phyloP scores from a whole-genome alignment of 2,888 invertebrate species.

The Eubasilissa splendida region DNA sequence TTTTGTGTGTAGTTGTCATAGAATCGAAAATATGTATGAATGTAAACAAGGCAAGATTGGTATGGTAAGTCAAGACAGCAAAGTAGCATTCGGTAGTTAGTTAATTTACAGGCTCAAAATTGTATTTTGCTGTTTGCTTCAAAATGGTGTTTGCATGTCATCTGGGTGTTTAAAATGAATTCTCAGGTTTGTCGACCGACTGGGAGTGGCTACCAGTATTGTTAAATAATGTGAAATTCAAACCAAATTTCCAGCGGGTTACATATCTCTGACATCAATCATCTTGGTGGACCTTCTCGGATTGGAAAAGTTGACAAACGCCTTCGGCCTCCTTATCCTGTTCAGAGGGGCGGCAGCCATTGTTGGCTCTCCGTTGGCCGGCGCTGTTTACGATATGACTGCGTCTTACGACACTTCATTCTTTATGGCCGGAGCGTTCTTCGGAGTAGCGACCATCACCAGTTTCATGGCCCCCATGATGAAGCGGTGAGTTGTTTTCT shows the following conservation, averaged over 20 bases:
- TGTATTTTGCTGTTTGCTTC: too few species aligned
- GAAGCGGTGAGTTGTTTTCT: conserved; percentile 66
- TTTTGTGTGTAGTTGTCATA: too few species aligned
- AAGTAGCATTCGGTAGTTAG: too few species aligned
- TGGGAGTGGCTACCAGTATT: too few species aligned
- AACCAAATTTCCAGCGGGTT: conserved; percentile 81
- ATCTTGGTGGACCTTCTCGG: conserved; percentile 97
- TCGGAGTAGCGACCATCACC: conserved; percentile 87
- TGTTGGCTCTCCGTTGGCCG: conserved; percentile 87
- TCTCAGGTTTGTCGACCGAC: too few species aligned
- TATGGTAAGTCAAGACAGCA: too few species aligned
- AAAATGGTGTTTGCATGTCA: too few species aligned
- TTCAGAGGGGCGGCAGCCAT: conserved; percentile 96
- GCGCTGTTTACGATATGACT: conserved; percentile 92
- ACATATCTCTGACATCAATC: conserved; percentile 97
- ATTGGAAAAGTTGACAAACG: conserved; percentile 95
- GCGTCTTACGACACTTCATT: conserved; percentile 90
- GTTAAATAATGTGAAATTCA: too few species aligned
- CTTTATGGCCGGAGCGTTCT: conserved; percentile 92
- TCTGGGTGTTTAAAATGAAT: too few species aligned
- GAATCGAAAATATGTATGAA: too few species aligned
- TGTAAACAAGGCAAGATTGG: too few species aligned
- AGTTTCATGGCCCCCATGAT: conserved; percentile 88
- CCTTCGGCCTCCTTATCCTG: conserved; percentile 95
- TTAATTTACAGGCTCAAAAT: too few species aligned